Conservation (phyloP, 2,113 vertebrate species). For the Mirza zaza region DNA sequence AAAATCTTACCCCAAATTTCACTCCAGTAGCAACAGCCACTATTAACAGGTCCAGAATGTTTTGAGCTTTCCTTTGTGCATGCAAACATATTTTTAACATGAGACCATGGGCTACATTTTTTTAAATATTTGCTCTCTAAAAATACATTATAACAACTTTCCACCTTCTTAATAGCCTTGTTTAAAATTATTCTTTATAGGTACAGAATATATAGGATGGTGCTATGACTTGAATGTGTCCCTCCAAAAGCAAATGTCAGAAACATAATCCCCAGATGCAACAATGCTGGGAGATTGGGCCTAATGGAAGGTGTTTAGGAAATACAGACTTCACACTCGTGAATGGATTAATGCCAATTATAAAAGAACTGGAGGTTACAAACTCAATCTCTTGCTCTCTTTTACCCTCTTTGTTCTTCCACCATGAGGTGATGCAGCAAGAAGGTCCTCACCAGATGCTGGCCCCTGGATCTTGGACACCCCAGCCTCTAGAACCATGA, state of each 20-base stretch:
- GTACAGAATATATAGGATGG: background rate
- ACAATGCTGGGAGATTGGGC: background rate
- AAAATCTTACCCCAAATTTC: background rate
- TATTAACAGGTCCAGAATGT: background rate
- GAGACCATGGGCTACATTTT: background rate
- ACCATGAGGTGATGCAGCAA: background rate
- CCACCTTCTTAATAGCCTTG: background rate
- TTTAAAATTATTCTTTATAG: background rate
- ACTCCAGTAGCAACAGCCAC: background rate
- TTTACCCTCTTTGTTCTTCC: background rate
- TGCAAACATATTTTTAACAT: background rate
- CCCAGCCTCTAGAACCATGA: background rate
- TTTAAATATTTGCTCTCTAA: background rate
- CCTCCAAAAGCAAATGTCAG: background rate
- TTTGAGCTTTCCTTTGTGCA: background rate
- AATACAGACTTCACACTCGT: background rate
- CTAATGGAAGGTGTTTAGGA: background rate
- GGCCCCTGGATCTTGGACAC: background rate
- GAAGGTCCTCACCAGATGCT: background rate
- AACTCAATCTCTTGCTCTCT: background rate
- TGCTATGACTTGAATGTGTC: background rate
- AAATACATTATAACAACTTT: background rate
- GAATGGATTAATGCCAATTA: background rate
- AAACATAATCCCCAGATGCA: background rate
- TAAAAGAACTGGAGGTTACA: background rate